Evolutionary conservation across 2,888 invertebrate species (phyloP).

Genomic region (Neoaliturus tenellus): DNA sequence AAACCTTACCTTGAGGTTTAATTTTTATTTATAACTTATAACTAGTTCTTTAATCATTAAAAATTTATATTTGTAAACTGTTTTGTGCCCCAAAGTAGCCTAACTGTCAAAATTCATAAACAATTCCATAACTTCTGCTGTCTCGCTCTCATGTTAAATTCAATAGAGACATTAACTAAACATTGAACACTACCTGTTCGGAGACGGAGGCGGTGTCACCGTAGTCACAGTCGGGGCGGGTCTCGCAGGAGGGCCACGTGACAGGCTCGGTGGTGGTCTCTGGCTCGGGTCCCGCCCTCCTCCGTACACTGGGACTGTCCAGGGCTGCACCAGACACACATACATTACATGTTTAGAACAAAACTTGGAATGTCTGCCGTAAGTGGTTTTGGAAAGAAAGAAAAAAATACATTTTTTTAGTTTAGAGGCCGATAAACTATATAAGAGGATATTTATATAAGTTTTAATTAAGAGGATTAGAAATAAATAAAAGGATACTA

Average conservation of each 20-base stretch:
- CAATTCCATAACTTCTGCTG: neutral
- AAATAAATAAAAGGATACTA: too few species aligned
- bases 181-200: constrained; percentile 66
- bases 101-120: neutral
- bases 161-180: neutral
- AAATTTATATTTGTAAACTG: too few species aligned
- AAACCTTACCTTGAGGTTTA: too few species aligned
- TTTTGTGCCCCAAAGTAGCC: neutral
- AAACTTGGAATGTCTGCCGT: too few species aligned
- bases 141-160: neutral
- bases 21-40: too few species aligned
- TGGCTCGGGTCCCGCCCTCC: neutral
- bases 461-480: too few species aligned
- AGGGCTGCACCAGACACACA: neutral
- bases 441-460: too few species aligned
- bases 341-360: too few species aligned
- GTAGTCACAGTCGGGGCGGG: constrained; percentile 73
- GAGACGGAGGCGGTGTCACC: constrained; percentile 79
- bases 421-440: too few species aligned
- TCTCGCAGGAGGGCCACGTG: constrained; percentile 73
- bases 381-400: too few species aligned
- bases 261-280: neutral
- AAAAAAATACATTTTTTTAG: too few species aligned
- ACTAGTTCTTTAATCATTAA: too few species aligned
- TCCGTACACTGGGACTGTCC: constrained; percentile 11